A percentile compares a stretch with the other conserved stretches of the same genome.
These are phyloP conservation scores for Eucriotettix oculatus DNA, from an alignment of 2,888 invertebrate species.

Conservation along the genomic window DNA sequence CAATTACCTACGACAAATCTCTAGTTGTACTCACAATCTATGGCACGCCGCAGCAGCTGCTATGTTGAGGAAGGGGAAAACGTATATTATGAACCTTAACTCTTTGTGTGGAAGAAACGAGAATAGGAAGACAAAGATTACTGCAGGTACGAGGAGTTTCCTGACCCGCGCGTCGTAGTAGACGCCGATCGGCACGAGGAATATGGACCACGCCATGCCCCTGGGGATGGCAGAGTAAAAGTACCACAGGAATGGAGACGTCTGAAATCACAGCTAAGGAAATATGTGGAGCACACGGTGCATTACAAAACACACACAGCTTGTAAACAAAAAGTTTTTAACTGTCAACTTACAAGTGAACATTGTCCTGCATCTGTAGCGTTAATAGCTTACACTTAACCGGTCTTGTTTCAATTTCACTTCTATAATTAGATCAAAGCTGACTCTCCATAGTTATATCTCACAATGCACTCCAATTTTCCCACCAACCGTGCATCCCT, in stretches of 20 bases:
- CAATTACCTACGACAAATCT: too few relatives aligned
- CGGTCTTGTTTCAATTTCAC: too few relatives aligned
- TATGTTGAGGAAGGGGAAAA: slow-evolving; percentile 85
- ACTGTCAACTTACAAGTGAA: too few relatives aligned
- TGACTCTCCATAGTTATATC: too few relatives aligned
- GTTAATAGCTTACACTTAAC: too few relatives aligned
- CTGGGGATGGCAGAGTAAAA: slow-evolving; percentile 94
- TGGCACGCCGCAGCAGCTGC: slow-evolving; percentile 77
- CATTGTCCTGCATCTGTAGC: too few relatives aligned
- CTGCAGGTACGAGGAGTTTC: slow-evolving; percentile 48
- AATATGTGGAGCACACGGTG: slow-evolving; percentile 3
- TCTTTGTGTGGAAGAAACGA: slow-evolving; percentile 97
- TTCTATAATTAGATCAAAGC: too few relatives aligned
- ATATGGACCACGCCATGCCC: slow-evolving; percentile 64
- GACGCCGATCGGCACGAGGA: slow-evolving; percentile 63
- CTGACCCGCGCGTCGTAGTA: slow-evolving; percentile 54
- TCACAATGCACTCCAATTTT: too few relatives aligned
- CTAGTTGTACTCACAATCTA: slow-evolving; percentile 53
- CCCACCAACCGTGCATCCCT: too few relatives aligned
- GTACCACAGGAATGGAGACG: slow-evolving; percentile 93
- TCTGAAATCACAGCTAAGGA: slow-evolving; percentile 38
- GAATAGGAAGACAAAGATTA: slow-evolving; percentile 73
- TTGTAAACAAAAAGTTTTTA: too few relatives aligned
- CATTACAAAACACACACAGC: background rate
- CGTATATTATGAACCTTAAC: slow-evolving; percentile 90